Evolutionary conservation across 2,113 vertebrate species (phyloP).

Genomic region (Paradoxurus hermaphroditus): DNA sequence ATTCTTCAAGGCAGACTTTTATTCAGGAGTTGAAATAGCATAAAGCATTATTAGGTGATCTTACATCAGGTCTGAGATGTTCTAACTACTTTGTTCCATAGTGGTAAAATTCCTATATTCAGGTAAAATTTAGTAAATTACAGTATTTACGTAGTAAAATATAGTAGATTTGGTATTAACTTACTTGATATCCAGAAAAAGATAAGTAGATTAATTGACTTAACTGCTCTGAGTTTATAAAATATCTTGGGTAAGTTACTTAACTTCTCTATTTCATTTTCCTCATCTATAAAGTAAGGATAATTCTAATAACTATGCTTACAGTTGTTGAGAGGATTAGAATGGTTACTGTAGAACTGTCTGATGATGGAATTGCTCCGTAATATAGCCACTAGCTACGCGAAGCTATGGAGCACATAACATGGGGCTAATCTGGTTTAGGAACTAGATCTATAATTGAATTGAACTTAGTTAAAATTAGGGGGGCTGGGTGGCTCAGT

Average conservation of each 20-base stretch:
- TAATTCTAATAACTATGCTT: not conserved
- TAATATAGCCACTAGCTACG: not conserved
- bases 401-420: not conserved
- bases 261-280: not conserved
- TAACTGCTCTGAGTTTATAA: not conserved
- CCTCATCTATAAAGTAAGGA: not conserved
- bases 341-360: not conserved
- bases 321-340: not conserved
- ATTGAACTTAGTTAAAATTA: not conserved
- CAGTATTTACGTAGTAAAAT: not conserved
- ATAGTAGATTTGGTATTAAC: not conserved
- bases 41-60: not conserved
- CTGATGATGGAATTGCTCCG: not conserved
- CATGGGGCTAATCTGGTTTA: not conserved
- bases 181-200: not conserved
- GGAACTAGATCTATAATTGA: not conserved
- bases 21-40: not conserved
- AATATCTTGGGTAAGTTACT: not conserved
- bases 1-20: not conserved
- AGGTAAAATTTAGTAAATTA: not conserved
- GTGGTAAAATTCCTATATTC: not conserved
- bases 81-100: not conserved
- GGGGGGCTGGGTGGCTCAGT: too few relatives aligned
- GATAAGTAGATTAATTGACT: not conserved
- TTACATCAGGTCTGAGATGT: not conserved